Base-by-base conservation (phyloP, 2,113 vertebrate genomes). In the Marmota monax region DNA sequence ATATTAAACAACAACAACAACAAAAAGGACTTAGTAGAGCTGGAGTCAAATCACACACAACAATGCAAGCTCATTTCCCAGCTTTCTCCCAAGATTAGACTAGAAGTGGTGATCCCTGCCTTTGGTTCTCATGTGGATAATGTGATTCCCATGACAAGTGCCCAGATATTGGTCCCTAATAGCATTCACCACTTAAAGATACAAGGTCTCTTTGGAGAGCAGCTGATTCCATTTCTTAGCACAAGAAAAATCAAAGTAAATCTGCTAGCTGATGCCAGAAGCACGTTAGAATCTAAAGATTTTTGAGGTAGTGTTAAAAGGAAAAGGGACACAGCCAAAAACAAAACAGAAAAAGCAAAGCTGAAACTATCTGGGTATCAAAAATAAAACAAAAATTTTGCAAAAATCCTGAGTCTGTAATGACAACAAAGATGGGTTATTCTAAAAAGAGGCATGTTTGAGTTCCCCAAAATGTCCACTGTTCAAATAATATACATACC, bases 151-250 rank as follows among this genome's bases (percentile, higher is more conserved):
- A 34, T 34, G 10, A 45, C 2, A 23, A 84, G 77, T 45, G 45
- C 69, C 65, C 34, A 72, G 56, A 61, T 29, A 16, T 42, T 17
- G 82, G 78, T 83, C 37, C 58, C 84, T 96, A 53, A 69, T 9
- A 76, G 80, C 67, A 63, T 7, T 61, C 77, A 9, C 67, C 85
- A n/a, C 73, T 92, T 76, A 87, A 65, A 84, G 78, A 94, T 95
- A 88, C 13, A 73, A 79, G 74, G 58, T 14, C 67, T 80, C 73
- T 77, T 22, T 51, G 20, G 94, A 90, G 34, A 84, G 58, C 4
- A 51, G 82, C 70, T 14, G 80, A 48, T 32, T 79, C 48, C 13
- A 18, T 9, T 23, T 25, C 32, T 73, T 1, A 0, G 13, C 25
- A 22, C 45, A 77, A 87, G 83, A 84, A 74, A 51, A 77, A n/a